A percentile compares a stretch with the other conserved stretches of the same genome.
Evolutionary conservation across 2,797 vertebrate genomes (phyloP).

Genomic region (Lerista edwardsae): DNA sequence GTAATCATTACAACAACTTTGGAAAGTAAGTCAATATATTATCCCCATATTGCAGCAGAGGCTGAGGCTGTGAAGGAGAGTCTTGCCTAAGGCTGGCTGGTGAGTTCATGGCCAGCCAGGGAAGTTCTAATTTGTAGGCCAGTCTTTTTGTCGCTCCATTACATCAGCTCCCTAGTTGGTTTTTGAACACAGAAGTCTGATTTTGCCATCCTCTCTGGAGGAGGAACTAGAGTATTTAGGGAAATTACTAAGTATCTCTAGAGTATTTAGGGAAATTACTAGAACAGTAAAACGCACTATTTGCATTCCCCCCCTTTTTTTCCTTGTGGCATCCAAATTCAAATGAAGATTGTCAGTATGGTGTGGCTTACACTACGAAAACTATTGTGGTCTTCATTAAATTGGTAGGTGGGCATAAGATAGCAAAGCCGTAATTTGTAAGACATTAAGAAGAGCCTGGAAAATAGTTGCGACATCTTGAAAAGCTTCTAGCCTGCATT

Average conservation of each 20-base stretch:
- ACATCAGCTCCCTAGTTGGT: too few relatives aligned
- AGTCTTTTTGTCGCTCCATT: too few relatives aligned
- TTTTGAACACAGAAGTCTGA: neutral
- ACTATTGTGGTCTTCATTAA: neutral
- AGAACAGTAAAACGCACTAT: neutral
- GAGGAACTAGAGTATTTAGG: too few relatives aligned
- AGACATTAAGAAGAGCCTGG: neutral
- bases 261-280: neutral
- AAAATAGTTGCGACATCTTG: constrained; percentile 8
- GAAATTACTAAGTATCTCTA: too few relatives aligned
- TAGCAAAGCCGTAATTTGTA: neutral
- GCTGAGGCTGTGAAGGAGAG: too few relatives aligned
- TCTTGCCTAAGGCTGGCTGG: too few relatives aligned
- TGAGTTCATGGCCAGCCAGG: too few relatives aligned
- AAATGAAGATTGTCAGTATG: neutral
- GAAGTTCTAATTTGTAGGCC: too few relatives aligned
- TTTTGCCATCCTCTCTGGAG: neutral
- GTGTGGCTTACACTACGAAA: neutral
- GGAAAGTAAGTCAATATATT: too few relatives aligned
- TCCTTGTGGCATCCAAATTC: neutral
- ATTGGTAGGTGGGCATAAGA: neutral
- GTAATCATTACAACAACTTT: too few relatives aligned
- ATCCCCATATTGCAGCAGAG: too few relatives aligned
- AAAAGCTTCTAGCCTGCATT: neutral
- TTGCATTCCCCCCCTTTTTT: neutral